phyloP scores from a whole-genome alignment of 2,113 vertebrate genomes.

The Rhodinocichla rosea region DNA sequence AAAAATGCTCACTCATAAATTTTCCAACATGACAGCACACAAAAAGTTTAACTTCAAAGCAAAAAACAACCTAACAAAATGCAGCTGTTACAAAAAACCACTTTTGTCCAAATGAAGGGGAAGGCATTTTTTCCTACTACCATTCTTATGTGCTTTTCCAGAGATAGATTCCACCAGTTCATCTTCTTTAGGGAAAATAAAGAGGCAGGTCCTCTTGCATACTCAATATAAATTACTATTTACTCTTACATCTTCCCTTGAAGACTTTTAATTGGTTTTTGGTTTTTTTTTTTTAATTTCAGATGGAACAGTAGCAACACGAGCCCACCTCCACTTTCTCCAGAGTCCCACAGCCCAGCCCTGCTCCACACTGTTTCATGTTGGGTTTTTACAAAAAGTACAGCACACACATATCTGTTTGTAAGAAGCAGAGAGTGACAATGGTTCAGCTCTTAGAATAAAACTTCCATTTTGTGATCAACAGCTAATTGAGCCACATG shows the following conservation, averaged over 20 bases:
- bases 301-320: neutral
- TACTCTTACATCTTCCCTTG: neutral
- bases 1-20: neutral
- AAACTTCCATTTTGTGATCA: neutral
- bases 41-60: neutral
- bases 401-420: neutral
- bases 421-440: neutral
- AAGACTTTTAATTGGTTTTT: neutral
- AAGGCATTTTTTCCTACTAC: neutral
- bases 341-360: neutral
- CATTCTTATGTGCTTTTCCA: neutral
- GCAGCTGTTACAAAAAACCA: neutral
- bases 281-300: neutral
- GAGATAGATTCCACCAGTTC: neutral
- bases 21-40: neutral
- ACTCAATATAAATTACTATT: neutral
- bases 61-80: neutral
- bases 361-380: neutral
- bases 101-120: neutral
- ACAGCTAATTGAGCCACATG: neutral
- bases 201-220: rapidly evolving
- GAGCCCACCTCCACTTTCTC: neutral
- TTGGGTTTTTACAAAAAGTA: neutral
- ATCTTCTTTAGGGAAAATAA: neutral
- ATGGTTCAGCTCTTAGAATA: neutral